Evolutionary conservation across 2,888 invertebrate genomes (phyloP).

Genomic region (Gymnoscelis rufifasciata): DNA sequence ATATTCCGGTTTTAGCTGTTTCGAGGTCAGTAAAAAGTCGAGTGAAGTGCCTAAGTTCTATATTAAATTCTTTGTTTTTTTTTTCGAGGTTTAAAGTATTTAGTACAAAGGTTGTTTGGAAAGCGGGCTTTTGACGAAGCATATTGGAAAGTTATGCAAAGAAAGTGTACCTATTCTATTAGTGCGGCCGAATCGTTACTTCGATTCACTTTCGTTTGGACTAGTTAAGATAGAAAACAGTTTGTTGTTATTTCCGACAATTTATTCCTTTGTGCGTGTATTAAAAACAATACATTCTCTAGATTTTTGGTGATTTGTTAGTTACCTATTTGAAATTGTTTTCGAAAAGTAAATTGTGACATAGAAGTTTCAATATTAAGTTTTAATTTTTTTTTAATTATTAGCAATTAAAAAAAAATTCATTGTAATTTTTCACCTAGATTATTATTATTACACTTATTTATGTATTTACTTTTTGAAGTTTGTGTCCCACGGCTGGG

Average conservation of each 20-base stretch:
- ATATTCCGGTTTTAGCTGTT: conserved; percentile 55
- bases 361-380: too few relatives aligned
- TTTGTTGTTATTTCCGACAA: not conserved
- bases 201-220: not conserved
- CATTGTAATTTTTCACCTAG: too few relatives aligned
- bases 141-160: conserved; percentile 4
- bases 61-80: not conserved
- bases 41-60: conserved; percentile 3
- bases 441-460: too few relatives aligned
- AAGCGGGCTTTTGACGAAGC: conserved; percentile 13
- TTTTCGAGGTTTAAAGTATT: not conserved
- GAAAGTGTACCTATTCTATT: conserved; percentile 25
- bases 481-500: too few relatives aligned
- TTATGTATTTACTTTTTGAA: too few relatives aligned
- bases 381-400: too few relatives aligned
- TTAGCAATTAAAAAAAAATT: too few relatives aligned
- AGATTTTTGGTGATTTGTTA: too few relatives aligned
- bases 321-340: too few relatives aligned
- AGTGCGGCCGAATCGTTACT: not conserved
- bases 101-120: conserved; percentile 8
- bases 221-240: not conserved
- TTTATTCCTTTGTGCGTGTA: too few relatives aligned
- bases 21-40: conserved; percentile 41
- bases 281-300: too few relatives aligned
- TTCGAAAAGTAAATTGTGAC: too few relatives aligned